These are phyloP conservation scores for Hoplodrina blanda DNA, from an alignment of 2,888 invertebrate species.

Conservation along the genomic window DNA sequence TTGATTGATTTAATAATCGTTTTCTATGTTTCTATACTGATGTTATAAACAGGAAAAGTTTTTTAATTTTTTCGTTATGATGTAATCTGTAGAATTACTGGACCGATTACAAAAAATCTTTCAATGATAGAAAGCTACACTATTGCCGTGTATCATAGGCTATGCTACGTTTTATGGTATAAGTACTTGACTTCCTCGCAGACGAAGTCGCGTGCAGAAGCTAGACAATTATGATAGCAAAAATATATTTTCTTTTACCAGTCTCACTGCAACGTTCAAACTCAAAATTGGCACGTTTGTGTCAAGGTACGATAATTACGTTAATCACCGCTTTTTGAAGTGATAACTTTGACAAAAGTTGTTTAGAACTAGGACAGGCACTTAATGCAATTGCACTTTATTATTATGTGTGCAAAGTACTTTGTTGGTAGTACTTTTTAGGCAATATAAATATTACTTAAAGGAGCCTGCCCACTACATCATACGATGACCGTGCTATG, in stretches of 20 bases:
- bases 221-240: neutral
- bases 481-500: too few species aligned
- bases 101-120: too few species aligned
- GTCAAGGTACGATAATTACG: constrained; percentile 58
- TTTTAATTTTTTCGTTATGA: too few species aligned
- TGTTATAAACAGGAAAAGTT: too few species aligned
- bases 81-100: too few species aligned
- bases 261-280: constrained; percentile 9
- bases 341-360: constrained; percentile 59
- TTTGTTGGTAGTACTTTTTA: neutral
- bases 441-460: constrained; percentile 8
- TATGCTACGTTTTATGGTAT: too few species aligned
- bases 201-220: too few species aligned
- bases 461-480: too few species aligned
- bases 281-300: constrained; percentile 51
- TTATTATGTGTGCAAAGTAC: constrained; percentile 16
- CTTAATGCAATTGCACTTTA: constrained; percentile 37
- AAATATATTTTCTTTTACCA: neutral
- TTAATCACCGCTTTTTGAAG: constrained; percentile 52
- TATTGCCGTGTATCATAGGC: too few species aligned
- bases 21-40: too few species aligned
- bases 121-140: too few species aligned
- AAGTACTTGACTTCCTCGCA: too few species aligned
- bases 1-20: neutral
- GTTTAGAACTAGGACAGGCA: constrained; percentile 54